These are phyloP conservation scores for Hydrophis major DNA, from an alignment of 2,797 vertebrate species.

Conservation along the genomic window DNA sequence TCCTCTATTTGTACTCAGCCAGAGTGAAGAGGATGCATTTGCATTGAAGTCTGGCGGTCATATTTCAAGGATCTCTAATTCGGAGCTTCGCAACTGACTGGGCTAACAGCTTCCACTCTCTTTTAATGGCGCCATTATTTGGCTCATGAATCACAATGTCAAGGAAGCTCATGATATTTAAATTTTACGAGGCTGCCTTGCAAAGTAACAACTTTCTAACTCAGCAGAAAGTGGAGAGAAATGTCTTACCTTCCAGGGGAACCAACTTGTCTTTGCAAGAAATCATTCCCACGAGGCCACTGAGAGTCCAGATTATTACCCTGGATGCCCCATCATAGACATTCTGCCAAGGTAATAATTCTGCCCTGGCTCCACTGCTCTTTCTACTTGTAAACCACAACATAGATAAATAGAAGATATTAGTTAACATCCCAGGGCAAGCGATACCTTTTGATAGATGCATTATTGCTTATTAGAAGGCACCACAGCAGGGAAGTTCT, in stretches of 20 bases:
- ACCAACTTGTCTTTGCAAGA: constrained; percentile 32
- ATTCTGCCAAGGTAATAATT: constrained; percentile 44
- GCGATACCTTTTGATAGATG: constrained; percentile 7
- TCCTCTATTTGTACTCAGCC: constrained; percentile 20
- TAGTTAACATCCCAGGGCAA: constrained; percentile 30
- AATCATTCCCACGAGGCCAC: constrained; percentile 49
- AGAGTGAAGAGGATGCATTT: constrained; percentile 32
- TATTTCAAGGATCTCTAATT: constrained; percentile 45
- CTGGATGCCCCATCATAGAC: constrained; percentile 23
- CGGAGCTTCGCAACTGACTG: constrained; percentile 32
- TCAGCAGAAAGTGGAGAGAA: constrained; percentile 53
- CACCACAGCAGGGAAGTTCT: background rate
- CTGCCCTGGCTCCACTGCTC: background rate
- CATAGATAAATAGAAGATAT: constrained; percentile 36
- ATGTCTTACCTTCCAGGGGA: constrained; percentile 45
- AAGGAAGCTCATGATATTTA: constrained; percentile 57
- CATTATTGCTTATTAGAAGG: background rate
- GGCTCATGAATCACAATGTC: constrained; percentile 52
- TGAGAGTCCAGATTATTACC: constrained; percentile 45
- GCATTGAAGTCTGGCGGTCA: background rate
- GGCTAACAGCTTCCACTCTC: constrained; percentile 34
- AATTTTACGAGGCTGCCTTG: constrained; percentile 53
- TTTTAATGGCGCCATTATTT: constrained; percentile 55
- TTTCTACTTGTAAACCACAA: constrained; percentile 18
- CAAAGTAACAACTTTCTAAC: constrained; percentile 48